Evolutionary conservation across 2,113 vertebrate genomes (phyloP).

Genomic region (Varanus salvator): DNA sequence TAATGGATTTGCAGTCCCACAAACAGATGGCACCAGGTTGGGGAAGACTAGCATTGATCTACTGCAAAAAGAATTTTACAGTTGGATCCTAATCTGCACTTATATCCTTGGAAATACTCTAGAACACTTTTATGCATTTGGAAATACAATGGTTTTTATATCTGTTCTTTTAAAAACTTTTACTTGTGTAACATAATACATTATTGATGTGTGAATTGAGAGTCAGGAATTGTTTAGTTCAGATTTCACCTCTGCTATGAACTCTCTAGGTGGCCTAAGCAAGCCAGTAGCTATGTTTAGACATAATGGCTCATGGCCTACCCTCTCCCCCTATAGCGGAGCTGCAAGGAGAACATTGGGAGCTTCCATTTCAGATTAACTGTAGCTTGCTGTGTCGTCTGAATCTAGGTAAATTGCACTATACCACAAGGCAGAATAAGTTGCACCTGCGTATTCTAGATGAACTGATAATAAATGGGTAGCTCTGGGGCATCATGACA

Average conservation of each 20-base stretch:
- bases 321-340: neutral
- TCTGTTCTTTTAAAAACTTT: neutral
- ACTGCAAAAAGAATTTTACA: neutral
- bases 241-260: neutral
- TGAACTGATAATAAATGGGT: neutral
- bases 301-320: too few relatives aligned
- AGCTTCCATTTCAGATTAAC: neutral
- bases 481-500: neutral
- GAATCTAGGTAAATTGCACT: neutral
- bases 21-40: too few relatives aligned
- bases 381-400: neutral
- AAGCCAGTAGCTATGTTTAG: neutral
- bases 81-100: neutral
- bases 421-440: neutral
- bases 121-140: neutral
- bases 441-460: neutral
- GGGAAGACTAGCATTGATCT: neutral
- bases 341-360: neutral
- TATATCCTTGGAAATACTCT: neutral
- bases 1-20: too few relatives aligned
- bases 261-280: neutral
- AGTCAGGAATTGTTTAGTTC: neutral
- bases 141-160: neutral
- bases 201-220: neutral
- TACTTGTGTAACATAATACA: neutral